These are phyloP conservation scores for Ptychobarbus kaznakovi DNA, from an alignment of 2,797 vertebrate genomes.

Conservation along the genomic window DNA sequence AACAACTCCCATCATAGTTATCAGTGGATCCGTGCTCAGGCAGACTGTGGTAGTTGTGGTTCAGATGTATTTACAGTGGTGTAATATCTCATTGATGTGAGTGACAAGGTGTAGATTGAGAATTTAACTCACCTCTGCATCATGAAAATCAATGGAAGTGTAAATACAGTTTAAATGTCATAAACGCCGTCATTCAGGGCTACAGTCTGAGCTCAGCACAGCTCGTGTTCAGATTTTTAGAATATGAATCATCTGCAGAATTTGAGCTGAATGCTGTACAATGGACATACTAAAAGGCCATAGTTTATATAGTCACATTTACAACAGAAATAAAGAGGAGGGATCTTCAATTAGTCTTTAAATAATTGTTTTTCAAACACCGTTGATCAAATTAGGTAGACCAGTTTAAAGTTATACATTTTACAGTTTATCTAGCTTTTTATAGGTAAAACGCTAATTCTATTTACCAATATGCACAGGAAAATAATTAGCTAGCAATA, in stretches of 20 bases:
- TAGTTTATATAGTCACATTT: not conserved
- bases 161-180: constrained; percentile 27
- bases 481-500: not conserved
- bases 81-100: constrained; percentile 45
- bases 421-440: constrained; percentile 24
- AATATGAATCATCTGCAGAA: not conserved
- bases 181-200: constrained; percentile 3
- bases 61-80: constrained; percentile 45
- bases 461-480: not conserved
- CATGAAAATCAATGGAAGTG: constrained; percentile 23
- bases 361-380: constrained; percentile 38
- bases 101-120: constrained; percentile 28
- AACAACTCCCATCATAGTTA: constrained; percentile 55
- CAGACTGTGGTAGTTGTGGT: constrained; percentile 36
- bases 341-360: constrained; percentile 34
- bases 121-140: constrained; percentile 21
- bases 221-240: not conserved
- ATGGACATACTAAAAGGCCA: constrained; percentile 16
- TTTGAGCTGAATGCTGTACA: not conserved
- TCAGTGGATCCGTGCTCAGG: constrained; percentile 36
- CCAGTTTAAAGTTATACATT: constrained; percentile 31
- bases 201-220: constrained; percentile 13
- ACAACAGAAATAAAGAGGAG: constrained; percentile 15
- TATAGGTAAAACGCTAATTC: not conserved
- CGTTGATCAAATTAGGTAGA: constrained; percentile 15